These are phyloP conservation scores for Eupithecia pulchellata DNA, from an alignment of 2,888 invertebrate species.

Conservation along the genomic window DNA sequence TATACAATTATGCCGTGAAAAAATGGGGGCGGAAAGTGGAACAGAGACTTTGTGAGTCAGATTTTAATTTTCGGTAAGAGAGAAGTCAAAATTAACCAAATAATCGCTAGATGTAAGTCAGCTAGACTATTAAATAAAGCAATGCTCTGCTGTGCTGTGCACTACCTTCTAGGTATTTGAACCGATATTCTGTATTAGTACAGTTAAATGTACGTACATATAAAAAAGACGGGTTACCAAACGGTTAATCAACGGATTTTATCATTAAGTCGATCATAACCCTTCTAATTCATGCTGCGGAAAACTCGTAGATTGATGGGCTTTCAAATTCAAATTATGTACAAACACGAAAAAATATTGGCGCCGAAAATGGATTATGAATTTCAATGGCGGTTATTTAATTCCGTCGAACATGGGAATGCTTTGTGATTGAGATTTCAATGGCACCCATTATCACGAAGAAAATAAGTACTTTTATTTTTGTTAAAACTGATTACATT, in stretches of 20 bases:
- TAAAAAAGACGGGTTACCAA: too few species aligned
- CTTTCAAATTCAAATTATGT: constrained; percentile 2
- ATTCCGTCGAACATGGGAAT: background rate
- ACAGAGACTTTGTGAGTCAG: constrained; percentile 32
- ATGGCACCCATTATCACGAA: background rate
- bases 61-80: constrained; percentile 27
- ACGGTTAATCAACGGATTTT: too few species aligned
- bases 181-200: too few species aligned
- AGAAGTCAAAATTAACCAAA: constrained; percentile 21
- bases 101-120: too few species aligned
- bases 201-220: too few species aligned
- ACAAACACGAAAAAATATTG: background rate
- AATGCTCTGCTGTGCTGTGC: too few species aligned
- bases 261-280: background rate
- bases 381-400: constrained; percentile 3
- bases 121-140: background rate
- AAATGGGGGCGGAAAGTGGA: constrained; percentile 28
- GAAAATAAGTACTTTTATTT: background rate
- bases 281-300: background rate
- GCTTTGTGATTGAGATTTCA: background rate
- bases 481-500: background rate
- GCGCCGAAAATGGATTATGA: background rate
- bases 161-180: too few species aligned
- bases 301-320: background rate
- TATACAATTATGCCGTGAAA: constrained; percentile 26